phyloP scores from a whole-genome alignment of 1,140 invertebrate genomes.

The Drosophila prosaltans region DNA sequence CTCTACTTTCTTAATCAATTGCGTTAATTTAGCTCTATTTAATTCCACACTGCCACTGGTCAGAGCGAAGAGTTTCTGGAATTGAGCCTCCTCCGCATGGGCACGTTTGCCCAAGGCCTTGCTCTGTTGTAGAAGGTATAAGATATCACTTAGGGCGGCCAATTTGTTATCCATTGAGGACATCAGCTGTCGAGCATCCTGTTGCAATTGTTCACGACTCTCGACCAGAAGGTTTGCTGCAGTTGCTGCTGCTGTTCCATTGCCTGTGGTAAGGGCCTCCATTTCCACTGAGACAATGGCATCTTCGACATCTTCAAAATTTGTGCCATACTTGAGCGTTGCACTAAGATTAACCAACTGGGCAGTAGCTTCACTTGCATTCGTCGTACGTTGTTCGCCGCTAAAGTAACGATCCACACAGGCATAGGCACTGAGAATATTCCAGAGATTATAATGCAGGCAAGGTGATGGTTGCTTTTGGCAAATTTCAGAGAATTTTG shows the following conservation, averaged over 20 bases:
- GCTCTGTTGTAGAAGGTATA: slow-evolving; percentile 84
- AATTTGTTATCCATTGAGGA: slow-evolving; percentile 55
- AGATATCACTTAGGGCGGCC: slow-evolving; percentile 86
- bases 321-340: slow-evolving; percentile 85
- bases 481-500: slow-evolving; percentile 84
- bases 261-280: slow-evolving; percentile 74
- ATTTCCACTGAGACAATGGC: slow-evolving; percentile 87
- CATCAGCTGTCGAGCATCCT: slow-evolving; percentile 69
- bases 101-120: slow-evolving; percentile 67
- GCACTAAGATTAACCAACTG: slow-evolving; percentile 86
- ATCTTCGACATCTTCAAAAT: slow-evolving; percentile 85
- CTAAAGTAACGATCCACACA: slow-evolving; percentile 88
- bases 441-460: slow-evolving; percentile 88
- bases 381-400: slow-evolving; percentile 87
- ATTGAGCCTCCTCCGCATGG: slow-evolving; percentile 83
- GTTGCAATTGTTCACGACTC: slow-evolving; percentile 57
- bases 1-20: slow-evolving; percentile 87
- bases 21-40: slow-evolving; percentile 84
- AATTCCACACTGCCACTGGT: slow-evolving; percentile 84
- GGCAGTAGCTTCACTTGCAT: slow-evolving; percentile 85
- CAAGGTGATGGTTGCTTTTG: slow-evolving; percentile 86
- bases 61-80: slow-evolving; percentile 83
- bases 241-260: slow-evolving; percentile 53
- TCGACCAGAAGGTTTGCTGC: slow-evolving; percentile 49
- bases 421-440: slow-evolving; percentile 88